Conservation (phyloP, 2,888 invertebrate species). For the Torymus auratus region DNA sequence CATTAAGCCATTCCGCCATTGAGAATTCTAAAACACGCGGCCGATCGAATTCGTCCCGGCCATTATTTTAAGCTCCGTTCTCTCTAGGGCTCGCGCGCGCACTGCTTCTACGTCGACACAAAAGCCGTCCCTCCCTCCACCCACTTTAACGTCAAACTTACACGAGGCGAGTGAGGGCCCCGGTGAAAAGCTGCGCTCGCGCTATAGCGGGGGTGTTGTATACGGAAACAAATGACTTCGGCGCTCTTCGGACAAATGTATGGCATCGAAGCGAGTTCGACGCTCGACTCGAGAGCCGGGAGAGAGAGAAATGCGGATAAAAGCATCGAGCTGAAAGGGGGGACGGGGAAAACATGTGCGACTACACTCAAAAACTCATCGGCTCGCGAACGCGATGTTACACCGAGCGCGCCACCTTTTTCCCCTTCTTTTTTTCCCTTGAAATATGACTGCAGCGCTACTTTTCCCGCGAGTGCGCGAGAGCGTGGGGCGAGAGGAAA, state of each 20-base stretch:
- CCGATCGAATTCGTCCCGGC: conserved; percentile 40
- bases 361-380: conserved; percentile 33
- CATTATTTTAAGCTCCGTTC: conserved; percentile 27
- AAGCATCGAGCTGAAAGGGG: conserved; percentile 4
- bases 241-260: conserved; percentile 36
- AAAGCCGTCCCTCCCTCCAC: conserved; percentile 23
- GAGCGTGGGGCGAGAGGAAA: background rate
- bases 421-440: too few species aligned
- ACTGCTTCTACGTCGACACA: background rate
- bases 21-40: conserved; percentile 39
- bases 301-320: conserved; percentile 8
- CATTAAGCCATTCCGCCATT: conserved; percentile 19
- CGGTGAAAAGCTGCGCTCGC: conserved; percentile 29
- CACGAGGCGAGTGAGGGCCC: conserved; percentile 1
- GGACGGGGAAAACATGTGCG: conserved; percentile 10
- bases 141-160: conserved; percentile 13
- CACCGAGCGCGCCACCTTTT: background rate
- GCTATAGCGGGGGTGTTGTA: background rate
- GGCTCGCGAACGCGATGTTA: conserved; percentile 16
- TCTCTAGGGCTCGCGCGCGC: background rate
- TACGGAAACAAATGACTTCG: conserved; percentile 50
- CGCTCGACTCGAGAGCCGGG: too few species aligned
- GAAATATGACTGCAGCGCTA: background rate
- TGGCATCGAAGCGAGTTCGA: background rate
- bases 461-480: background rate